phyloP scores from a whole-genome alignment of 2,113 vertebrate species.

The Felis chaus region DNA sequence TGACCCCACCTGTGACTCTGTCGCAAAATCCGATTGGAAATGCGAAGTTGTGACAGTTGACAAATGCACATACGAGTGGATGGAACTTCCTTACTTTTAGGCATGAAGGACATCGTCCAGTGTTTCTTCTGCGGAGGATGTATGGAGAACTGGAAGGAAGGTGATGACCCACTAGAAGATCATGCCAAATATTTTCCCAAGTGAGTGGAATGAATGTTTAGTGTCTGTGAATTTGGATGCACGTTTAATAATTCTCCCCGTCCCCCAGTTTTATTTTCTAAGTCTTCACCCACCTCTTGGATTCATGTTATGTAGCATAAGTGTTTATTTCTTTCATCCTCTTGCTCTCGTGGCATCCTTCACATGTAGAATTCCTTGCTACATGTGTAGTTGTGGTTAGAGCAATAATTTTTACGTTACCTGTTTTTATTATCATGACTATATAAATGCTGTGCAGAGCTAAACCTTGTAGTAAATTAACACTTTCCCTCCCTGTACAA shows the following conservation, averaged over 20 bases:
- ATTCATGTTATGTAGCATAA: background rate
- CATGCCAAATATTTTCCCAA: slow-evolving; percentile 94
- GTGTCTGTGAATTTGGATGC: background rate
- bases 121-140: slow-evolving; percentile 93
- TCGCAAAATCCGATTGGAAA: background rate
- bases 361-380: background rate
- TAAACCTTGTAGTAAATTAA: background rate
- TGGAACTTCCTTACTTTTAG: slow-evolving; percentile 72
- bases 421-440: background rate
- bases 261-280: background rate
- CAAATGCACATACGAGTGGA: background rate
- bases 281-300: background rate
- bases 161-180: slow-evolving; percentile 93
- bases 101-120: slow-evolving; percentile 89
- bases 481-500: background rate
- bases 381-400: background rate
- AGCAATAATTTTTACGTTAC: background rate
- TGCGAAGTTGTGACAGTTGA: background rate
- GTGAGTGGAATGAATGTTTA: slow-evolving; percentile 80
- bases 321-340: background rate
- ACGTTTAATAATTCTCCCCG: background rate
- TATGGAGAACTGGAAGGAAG: slow-evolving; percentile 89
- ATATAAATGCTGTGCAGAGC: background rate
- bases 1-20: background rate
- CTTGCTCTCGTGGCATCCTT: background rate